phyloP scores from a whole-genome alignment of 2,113 vertebrate species.

The Saguinus midas region DNA sequence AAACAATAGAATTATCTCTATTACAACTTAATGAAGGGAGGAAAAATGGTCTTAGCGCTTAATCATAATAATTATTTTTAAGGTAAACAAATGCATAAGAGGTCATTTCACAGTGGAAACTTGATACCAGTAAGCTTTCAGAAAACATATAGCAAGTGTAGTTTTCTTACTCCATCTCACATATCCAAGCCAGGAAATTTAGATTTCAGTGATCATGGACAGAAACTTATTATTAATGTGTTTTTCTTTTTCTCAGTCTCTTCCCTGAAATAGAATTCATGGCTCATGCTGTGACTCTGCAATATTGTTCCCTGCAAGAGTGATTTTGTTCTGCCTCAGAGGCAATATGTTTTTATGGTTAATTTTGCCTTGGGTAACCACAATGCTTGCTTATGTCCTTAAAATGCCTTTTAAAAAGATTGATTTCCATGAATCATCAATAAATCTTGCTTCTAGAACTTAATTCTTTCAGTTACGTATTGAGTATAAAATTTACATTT shows the following conservation, averaged over 20 bases:
- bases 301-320: constrained; percentile 84
- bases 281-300: constrained; percentile 79
- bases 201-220: constrained; percentile 71
- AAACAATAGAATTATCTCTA: background rate
- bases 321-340: constrained; percentile 81
- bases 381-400: constrained; percentile 83
- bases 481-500: constrained; percentile 70
- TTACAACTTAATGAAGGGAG: background rate
- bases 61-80: background rate
- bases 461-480: constrained; percentile 76
- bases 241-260: constrained; percentile 74
- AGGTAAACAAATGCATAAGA: constrained; percentile 13
- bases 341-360: constrained; percentile 83
- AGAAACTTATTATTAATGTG: constrained; percentile 81
- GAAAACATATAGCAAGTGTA: background rate
- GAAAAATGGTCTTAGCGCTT: background rate
- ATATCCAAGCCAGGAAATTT: constrained; percentile 61
- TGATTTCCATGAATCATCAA: constrained; percentile 80
- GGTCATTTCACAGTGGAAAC: background rate
- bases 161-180: background rate
- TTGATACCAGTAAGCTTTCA: background rate
- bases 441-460: constrained; percentile 78
- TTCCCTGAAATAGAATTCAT: constrained; percentile 80
- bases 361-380: constrained; percentile 82
- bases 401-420: constrained; percentile 84